phyloP scores from a whole-genome alignment of 2,888 invertebrate genomes.

The Hemicrepidius hirtus region DNA sequence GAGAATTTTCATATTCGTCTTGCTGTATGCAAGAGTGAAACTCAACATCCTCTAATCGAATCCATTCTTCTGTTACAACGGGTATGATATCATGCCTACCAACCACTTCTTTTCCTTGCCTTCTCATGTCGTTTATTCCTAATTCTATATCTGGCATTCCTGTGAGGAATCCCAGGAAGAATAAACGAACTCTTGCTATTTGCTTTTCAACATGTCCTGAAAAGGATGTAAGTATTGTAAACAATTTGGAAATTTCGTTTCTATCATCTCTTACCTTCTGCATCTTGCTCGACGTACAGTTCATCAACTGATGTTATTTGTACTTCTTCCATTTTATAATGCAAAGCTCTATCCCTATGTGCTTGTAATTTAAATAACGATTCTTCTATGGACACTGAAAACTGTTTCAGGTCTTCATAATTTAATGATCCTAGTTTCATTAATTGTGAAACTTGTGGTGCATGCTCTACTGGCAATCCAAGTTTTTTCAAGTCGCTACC shows the following conservation, averaged over 20 bases:
- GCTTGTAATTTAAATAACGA: conserved; percentile 90
- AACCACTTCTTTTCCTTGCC: conserved; percentile 99
- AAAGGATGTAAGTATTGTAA: not conserved
- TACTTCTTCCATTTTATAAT: conserved; percentile 97
- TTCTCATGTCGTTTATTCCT: conserved; percentile 96
- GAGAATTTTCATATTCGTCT: conserved; percentile 89
- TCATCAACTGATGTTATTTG: conserved; percentile 96
- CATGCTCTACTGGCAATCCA: conserved; percentile 97
- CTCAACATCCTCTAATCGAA: conserved; percentile 93
- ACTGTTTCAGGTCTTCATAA: conserved; percentile 93
- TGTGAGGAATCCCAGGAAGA: conserved; percentile 96
- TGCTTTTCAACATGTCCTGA: conserved; percentile 84
- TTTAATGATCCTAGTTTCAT: conserved; percentile 95
- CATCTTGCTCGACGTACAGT: conserved; percentile 90
- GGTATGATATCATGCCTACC: conserved; percentile 99
- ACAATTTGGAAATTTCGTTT: not conserved
- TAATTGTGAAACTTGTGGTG: conserved; percentile 96
- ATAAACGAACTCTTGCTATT: conserved; percentile 94
- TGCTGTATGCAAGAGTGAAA: conserved; percentile 96
- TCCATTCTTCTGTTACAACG: conserved; percentile 99
- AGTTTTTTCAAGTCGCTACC: conserved; percentile 94
- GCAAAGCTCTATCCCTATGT: conserved; percentile 90
- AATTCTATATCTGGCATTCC: conserved; percentile 98
- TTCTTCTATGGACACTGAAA: conserved; percentile 94
- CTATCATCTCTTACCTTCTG: conserved; percentile 83